phyloP scores from a whole-genome alignment of 1,140 invertebrate genomes.

The Lordiphosa collinella region DNA sequence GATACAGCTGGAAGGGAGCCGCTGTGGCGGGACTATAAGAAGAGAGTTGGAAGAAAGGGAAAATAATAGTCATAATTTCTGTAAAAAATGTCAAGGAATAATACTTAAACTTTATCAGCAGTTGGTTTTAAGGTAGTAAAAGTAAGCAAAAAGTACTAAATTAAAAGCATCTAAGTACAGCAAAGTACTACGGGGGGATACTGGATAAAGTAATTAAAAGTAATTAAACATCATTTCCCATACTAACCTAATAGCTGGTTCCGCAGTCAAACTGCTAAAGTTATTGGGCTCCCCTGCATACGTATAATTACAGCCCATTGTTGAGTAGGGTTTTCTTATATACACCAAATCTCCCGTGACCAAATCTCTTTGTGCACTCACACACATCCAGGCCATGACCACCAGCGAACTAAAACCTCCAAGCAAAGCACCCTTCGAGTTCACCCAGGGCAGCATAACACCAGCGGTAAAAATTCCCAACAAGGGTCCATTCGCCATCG shows the following conservation, averaged over 20 bases:
- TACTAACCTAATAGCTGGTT: constrained; percentile 41
- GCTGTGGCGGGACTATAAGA: constrained; percentile 14
- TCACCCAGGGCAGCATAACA: constrained; percentile 89
- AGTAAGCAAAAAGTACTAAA: no score
- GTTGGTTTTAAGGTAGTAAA: no score
- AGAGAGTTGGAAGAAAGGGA: no score
- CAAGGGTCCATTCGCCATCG: constrained; percentile 87
- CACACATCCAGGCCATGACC: constrained; percentile 90
- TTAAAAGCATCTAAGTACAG: no score
- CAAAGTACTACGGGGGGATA: no score
- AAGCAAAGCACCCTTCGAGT: constrained; percentile 86
- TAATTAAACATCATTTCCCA: no score
- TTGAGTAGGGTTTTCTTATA: constrained; percentile 84
- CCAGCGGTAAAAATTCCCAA: constrained; percentile 90
- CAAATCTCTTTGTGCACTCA: constrained; percentile 88
- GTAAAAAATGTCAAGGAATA: no score
- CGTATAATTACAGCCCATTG: constrained; percentile 86
- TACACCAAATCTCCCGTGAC: constrained; percentile 83
- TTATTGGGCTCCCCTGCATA: constrained; percentile 53
- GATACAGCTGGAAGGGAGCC: constrained; percentile 63
- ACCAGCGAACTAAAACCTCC: constrained; percentile 87
- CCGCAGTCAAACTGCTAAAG: constrained; percentile 36
- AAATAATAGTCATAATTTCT: no score
- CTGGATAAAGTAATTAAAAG: no score
- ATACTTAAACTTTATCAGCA: no score